phyloP scores from a whole-genome alignment of 2,797 vertebrate species.

The Leptoclinus maculatus region DNA sequence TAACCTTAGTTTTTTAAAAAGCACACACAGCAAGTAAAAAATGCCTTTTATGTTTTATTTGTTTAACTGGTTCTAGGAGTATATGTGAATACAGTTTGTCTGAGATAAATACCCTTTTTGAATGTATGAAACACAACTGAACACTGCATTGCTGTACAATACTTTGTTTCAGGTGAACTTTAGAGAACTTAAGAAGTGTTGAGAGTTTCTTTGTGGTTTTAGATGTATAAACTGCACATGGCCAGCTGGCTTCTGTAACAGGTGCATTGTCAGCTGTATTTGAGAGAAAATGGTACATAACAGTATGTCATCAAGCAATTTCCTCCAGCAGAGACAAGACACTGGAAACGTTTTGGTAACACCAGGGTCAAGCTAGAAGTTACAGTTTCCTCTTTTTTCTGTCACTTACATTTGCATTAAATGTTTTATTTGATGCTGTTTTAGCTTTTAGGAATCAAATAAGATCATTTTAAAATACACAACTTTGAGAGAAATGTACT shows the following conservation, averaged over 20 bases:
- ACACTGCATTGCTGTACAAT: neutral
- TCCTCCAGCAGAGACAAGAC: neutral
- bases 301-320: neutral
- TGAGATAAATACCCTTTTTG: neutral
- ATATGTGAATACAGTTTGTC: neutral
- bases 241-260: constrained; percentile 1
- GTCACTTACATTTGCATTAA: neutral
- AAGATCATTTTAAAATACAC: neutral
- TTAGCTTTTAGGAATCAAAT: neutral
- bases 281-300: neutral
- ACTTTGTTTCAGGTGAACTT: neutral
- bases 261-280: constrained; percentile 33
- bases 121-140: neutral
- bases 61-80: neutral
- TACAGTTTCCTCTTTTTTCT: neutral
- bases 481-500: neutral
- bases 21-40: constrained; percentile 1
- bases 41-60: neutral
- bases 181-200: neutral
- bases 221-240: neutral
- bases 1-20: neutral
- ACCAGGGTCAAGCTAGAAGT: neutral
- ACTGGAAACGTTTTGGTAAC: neutral
- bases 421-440: neutral
- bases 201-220: neutral